Conservation (phyloP, 2,113 vertebrate species). For the Smithornis capensis region DNA sequence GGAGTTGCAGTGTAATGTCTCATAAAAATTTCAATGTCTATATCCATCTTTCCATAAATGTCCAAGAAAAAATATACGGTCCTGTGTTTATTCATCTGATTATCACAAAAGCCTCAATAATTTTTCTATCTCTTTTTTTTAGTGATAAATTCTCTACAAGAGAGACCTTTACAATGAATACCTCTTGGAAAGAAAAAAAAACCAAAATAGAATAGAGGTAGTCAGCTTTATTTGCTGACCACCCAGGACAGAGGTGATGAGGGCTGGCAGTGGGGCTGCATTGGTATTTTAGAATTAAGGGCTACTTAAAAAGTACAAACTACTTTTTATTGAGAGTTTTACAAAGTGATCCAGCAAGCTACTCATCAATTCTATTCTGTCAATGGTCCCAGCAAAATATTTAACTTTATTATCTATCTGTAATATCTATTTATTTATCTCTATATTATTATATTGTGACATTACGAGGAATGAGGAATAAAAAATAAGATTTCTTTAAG, state of each 20-base stretch:
- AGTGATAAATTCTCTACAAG: not conserved
- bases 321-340: not conserved
- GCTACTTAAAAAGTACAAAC: not conserved
- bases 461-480: not conserved
- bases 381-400: not conserved
- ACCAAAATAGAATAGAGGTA: fast-evolving
- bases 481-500: not conserved
- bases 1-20: not conserved
- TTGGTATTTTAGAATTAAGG: not conserved
- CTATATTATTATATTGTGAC: not conserved
- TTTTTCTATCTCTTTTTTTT: not conserved
- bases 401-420: not conserved
- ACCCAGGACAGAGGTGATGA: fast-evolving
- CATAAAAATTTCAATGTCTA: not conserved
- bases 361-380: not conserved
- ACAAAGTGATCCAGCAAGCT: not conserved
- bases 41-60: not conserved
- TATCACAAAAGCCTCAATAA: not conserved
- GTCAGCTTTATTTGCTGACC: not conserved
- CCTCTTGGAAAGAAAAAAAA: not conserved
- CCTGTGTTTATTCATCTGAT: not conserved
- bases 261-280: not conserved
- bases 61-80: not conserved
- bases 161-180: not conserved
- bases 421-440: not conserved